Conservation (phyloP, 2,797 vertebrate species). For the Gila robusta region DNA sequence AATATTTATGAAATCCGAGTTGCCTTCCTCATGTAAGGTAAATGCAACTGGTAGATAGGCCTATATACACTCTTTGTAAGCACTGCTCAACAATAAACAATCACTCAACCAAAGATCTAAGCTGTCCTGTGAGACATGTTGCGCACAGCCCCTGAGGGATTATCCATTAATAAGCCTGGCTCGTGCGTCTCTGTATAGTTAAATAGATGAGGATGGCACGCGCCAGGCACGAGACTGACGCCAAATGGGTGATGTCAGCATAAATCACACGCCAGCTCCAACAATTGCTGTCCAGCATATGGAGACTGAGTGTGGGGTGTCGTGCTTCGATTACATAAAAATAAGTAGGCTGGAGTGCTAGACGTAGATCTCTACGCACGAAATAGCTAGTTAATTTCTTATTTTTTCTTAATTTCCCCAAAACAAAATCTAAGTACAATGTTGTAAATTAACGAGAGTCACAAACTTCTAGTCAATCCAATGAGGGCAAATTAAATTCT, state of each 20-base stretch:
- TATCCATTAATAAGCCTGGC: constrained; percentile 46
- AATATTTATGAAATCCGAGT: not conserved
- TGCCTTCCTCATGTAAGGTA: not conserved
- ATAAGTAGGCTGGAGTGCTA: not conserved
- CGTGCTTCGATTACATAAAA: not conserved
- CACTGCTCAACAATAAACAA: not conserved
- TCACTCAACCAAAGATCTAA: constrained; percentile 3
- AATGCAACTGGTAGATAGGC: not conserved
- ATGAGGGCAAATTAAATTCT: not conserved
- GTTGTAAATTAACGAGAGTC: not conserved
- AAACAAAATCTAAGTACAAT: not conserved
- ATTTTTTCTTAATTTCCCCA: not conserved
- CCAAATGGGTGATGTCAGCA: constrained; percentile 6
- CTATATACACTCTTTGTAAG: not conserved
- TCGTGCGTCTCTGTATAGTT: constrained; percentile 67
- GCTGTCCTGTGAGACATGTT: constrained; percentile 42
- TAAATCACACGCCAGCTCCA: constrained; percentile 38
- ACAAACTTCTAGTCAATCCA: too few relatives aligned
- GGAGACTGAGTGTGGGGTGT: not conserved
- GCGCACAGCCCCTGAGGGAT: constrained; percentile 16
- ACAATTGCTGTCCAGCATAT: constrained; percentile 56
- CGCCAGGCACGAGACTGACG: constrained; percentile 76
- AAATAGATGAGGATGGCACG: constrained; percentile 70
- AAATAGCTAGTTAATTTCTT: not conserved
- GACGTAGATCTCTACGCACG: too few relatives aligned